A percentile compares a stretch with the other conserved stretches of the same genome.
Conservation (phyloP, 1,140 invertebrate genomes). For the Nomia melanderi region DNA sequence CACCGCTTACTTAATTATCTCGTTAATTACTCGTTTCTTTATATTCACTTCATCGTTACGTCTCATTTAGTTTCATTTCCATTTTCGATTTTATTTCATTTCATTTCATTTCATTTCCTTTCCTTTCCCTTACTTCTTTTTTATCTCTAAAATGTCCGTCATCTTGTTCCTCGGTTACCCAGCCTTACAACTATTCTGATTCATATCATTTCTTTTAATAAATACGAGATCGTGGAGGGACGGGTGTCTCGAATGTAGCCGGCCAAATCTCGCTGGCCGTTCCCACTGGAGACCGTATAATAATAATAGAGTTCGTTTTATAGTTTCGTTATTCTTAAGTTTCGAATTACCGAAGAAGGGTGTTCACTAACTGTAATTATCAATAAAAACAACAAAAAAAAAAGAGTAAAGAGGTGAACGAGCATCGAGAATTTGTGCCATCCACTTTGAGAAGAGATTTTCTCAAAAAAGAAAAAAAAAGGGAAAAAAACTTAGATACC, state of each 20-base stretch:
- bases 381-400: no score
- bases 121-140: conserved; percentile 36
- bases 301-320: conserved; percentile 54
- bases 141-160: no score
- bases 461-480: conserved; percentile 48
- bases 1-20: conserved; percentile 65
- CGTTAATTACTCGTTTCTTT: conserved; percentile 64
- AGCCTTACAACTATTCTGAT: conserved; percentile 63
- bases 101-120: not conserved
- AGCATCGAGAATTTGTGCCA: conserved; percentile 61
- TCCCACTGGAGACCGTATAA: conserved; percentile 52
- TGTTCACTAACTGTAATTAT: conserved; percentile 47
- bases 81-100: conserved; percentile 3
- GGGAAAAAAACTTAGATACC: conserved; percentile 19
- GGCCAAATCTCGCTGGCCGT: conserved; percentile 47
- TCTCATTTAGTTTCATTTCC: conserved; percentile 26
- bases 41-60: not conserved
- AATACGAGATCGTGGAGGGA: conserved; percentile 72
- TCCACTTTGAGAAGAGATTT: conserved; percentile 33
- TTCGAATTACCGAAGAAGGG: conserved; percentile 54
- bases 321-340: conserved; percentile 45
- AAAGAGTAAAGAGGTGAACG: conserved; percentile 63
- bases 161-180: conserved; percentile 42
- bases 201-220: conserved; percentile 54
- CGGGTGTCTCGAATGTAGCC: conserved; percentile 62